phyloP scores from a whole-genome alignment of 2,888 invertebrate species.

The Linyphia triangularis region DNA sequence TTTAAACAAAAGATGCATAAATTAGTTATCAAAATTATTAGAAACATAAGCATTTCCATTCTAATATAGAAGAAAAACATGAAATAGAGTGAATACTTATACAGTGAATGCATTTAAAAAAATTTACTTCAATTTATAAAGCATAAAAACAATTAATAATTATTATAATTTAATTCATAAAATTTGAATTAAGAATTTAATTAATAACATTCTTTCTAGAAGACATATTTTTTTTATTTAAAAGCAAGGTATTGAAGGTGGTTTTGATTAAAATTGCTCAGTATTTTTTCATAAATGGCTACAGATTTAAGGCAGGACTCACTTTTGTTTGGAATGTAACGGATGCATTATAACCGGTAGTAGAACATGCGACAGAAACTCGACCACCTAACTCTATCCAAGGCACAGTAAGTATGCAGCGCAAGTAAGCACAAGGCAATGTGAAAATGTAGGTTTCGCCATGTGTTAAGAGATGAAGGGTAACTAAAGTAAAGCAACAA shows the following conservation, averaged over 20 bases:
- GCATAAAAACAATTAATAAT: background rate
- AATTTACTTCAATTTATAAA: no score
- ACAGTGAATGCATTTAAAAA: background rate
- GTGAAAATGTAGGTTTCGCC: conserved; percentile 97
- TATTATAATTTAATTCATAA: background rate
- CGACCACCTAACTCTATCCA: conserved; percentile 99
- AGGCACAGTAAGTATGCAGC: conserved; percentile 97
- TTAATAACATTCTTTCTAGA: background rate
- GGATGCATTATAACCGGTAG: conserved; percentile 94
- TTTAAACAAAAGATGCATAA: no score
- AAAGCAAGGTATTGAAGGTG: no score
- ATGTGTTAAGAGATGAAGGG: conserved; percentile 90
- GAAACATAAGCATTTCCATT: no score
- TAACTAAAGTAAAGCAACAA: no score
- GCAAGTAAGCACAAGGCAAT: conserved; percentile 95
- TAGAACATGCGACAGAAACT: conserved; percentile 92
- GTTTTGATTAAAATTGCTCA: no score
- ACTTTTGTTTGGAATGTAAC: conserved; percentile 96
- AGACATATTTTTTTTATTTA: background rate
- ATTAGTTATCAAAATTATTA: no score
- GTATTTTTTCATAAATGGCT: background rate
- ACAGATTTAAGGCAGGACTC: conserved; percentile 10
- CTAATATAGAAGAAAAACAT: no score
- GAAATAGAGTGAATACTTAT: no score
- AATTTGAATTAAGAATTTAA: background rate